Evolutionary conservation across 2,113 vertebrate genomes (phyloP), one percentile per base, ranked within the genome.

Genomic region (Brachyhypopomus occidentalis): DNA sequence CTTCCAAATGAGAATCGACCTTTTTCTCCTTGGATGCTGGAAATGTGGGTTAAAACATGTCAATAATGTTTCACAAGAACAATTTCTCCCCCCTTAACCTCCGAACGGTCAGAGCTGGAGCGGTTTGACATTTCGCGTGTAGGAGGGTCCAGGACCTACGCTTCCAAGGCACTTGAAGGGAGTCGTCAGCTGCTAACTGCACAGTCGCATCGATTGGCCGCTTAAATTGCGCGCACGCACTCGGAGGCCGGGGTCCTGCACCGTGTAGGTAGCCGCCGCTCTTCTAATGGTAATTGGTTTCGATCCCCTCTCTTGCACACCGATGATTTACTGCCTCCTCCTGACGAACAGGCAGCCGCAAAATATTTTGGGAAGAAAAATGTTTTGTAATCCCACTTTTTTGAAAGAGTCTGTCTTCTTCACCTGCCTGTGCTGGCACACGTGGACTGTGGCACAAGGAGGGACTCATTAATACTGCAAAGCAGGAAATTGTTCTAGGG

Each of bases 251-350:
- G 95, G 94, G 96, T 96, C 93, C 95, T 93, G 93, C 93, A 92
- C 88, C 89, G 94, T 83, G 93, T 89, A 92, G 91, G 92, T 90
- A 90, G 19, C 89, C 87, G 92, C 94, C 91, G 94, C 94, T 93
- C 92, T 94, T 89, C 90, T 96, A 95, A 96, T 96, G 95, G 94
- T 98, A 97, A 98, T 98, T 98, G 96, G 95, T 97, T 98, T 98
- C 96, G 96, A 98, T 97, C 94, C 91, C 88, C 93, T 92, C 92
- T 92, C 94, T 92, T 92, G 90, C 88, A 92, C 92, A 94, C 94
- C 82, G 14, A 78, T 94, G 93, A 95, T 96, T 95, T 95, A 95
- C 93, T 94, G 84, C 89, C 82, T 89, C 91, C 91, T 79, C 86
- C 92, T 93, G 92, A 94, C 94, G 91, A 95, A 95, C 93, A 89